Base-by-base conservation (phyloP, 2,888 invertebrate genomes). In the Cephus spinipes region DNA sequence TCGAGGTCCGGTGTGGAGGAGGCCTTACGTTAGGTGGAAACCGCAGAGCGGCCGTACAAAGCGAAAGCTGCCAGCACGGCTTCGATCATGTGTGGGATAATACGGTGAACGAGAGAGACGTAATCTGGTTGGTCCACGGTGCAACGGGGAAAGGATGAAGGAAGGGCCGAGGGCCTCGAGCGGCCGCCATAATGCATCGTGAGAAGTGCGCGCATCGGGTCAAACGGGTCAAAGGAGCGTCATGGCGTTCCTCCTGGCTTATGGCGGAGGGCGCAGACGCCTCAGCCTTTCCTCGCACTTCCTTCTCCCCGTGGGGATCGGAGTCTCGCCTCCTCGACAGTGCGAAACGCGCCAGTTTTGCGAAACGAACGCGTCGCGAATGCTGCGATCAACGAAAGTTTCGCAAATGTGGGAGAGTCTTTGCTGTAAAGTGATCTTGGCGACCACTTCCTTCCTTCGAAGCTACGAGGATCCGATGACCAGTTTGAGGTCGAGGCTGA, bases 381-480 rank as follows among this genome's bases (percentile, higher is more conserved):
- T 40, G 4, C 40, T 40, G 40, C 40, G 40, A 40, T 40, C 40
- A 40, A 84, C 81, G 83, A 87, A 85, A 87, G 85, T 87, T 86
- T 87, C 78, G 85, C 86, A 85, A 87, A 88, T 86, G 81, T 79
- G 81, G 85, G 83, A 85, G 83, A 86, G 83, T 85, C 79, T 82
- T 81, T 81, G 85, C 79, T 89, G 91, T 90, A 91, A 91, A 90
- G 87, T 84, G 91, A 91, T 91, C 89, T 89, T 84, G 82, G 83
- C 85, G 88, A 91, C 90, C 90, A 90, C 91, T 91, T 90, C 91
- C 91, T 91, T 90, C 90, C 90, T 89, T 85, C 85, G 85, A 73
- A 82, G 83, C 83, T 76, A 83, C 79, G 80, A 83, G 85, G 90
- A 91, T 91, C 91, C 90, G 88, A 91, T 91, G 90, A 90, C 91